Evolutionary conservation across 1,140 invertebrate genomes (phyloP), one percentile per base, ranked within the genome.

Genomic region (Meteorus sp.): DNA sequence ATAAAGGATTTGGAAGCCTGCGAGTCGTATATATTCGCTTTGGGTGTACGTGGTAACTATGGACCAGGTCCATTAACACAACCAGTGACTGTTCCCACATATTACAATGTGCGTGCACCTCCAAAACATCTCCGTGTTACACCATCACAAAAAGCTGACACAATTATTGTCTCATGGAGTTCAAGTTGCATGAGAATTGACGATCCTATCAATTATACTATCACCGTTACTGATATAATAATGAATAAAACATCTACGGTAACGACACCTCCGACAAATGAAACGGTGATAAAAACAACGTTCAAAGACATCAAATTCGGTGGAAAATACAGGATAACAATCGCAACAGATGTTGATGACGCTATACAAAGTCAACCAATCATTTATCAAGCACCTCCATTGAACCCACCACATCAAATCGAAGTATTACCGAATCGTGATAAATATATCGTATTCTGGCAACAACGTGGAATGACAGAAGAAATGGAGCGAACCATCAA

Each of bases 11-110:
- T 94, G 59, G 82, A 86, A 45, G 83, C 89, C 2, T 93, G 91
- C 67, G 87, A 89, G 64, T 83, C 77, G 0, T 93, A 93, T 66
- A 68, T 87, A 9, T 87, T 93, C 69, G 83, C 84, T 7, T 85
- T 92, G n/a, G 88, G 87, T 0, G 69, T 93, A 1, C 75, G 85
- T 27, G 83, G 82, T 8, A 85, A 86, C 0, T 75, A 81, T 6
- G 86, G 87, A 0, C 69, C 80, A 25, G 91, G 91, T 3, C 88
- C 88, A 4, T 69, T 91, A 9, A 81, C 80, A 19, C 70, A 75
- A 25, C 80, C 84, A 0, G 56, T 75, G 0, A 74, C 73, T n/a
- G 76, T 90, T 2, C 69, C 78, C 2, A 93, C 90, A 0, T 79
- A 84, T 54, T 85, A 84, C 57, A 85, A 89, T 69, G 64, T 79